These are phyloP conservation scores for Caprella mutica DNA, from an alignment of 2,888 invertebrate genomes.

Conservation along the genomic window DNA sequence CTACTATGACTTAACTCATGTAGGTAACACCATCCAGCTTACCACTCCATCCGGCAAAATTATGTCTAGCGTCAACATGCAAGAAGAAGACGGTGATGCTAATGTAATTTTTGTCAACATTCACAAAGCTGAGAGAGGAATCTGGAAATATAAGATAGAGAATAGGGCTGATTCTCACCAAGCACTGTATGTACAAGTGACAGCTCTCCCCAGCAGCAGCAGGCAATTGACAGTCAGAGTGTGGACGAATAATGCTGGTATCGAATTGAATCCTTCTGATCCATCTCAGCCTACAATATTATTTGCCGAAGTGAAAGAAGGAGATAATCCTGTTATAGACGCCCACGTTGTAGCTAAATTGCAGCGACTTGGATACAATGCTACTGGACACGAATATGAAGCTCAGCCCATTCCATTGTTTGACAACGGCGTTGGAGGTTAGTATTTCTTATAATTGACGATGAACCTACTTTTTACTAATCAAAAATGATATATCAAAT, in stretches of 20 bases:
- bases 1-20: constrained; percentile 33
- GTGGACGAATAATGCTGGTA: constrained; percentile 18
- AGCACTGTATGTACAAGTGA: constrained; percentile 31
- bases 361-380: constrained; percentile 27
- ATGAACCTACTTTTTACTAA: background rate
- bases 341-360: constrained; percentile 22
- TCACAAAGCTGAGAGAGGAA: constrained; percentile 26
- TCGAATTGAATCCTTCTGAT: constrained; percentile 15
- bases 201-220: constrained; percentile 16
- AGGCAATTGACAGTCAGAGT: constrained; percentile 26
- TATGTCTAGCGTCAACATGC: constrained; percentile 30
- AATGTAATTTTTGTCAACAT: constrained; percentile 33
- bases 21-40: constrained; percentile 31
- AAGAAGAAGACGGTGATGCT: constrained; percentile 33
- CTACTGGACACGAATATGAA: constrained; percentile 36
- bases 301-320: constrained; percentile 43
- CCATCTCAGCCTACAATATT: constrained; percentile 20
- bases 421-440: constrained; percentile 50
- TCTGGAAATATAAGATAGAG: constrained; percentile 28
- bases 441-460: constrained; percentile 10
- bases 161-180: constrained; percentile 34
- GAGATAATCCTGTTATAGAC: constrained; percentile 40
- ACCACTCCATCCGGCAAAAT: constrained; percentile 27
- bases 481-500: background rate
- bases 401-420: constrained; percentile 43